Evolutionary conservation across 2,888 invertebrate genomes (phyloP).

Genomic region (Tenthredo mesomela): DNA sequence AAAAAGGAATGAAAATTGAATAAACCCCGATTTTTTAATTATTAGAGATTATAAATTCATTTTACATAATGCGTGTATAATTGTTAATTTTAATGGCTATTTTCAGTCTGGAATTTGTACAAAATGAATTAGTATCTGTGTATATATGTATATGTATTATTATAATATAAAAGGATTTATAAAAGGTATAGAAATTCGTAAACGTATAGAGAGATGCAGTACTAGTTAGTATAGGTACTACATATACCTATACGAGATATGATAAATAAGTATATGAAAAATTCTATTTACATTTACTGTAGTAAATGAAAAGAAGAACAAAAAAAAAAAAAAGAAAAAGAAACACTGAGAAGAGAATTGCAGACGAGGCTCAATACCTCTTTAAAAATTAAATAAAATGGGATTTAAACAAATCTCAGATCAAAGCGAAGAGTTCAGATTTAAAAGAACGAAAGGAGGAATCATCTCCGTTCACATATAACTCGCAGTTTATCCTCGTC

Average conservation of each 20-base stretch:
- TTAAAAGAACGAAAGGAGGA: neutral
- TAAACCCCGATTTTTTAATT: neutral
- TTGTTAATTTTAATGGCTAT: neutral
- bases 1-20: neutral
- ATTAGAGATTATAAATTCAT: neutral
- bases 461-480: neutral
- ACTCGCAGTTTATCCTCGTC: neutral
- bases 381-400: neutral
- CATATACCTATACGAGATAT: too few species aligned
- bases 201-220: slow-evolving; percentile 29
- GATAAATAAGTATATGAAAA: slow-evolving; percentile 39
- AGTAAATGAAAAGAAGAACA: neutral
- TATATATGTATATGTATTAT: neutral
- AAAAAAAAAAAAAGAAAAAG: neutral
- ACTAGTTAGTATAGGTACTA: neutral
- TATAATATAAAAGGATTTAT: neutral
- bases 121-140: slow-evolving; percentile 11
- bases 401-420: slow-evolving; percentile 2
- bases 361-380: neutral
- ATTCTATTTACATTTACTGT: neutral
- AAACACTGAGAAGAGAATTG: neutral
- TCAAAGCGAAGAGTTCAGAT: slow-evolving; percentile 1
- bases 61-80: neutral
- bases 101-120: neutral
- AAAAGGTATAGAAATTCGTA: slow-evolving; percentile 24